Percentiles rank a stretch among this genome's conserved stretches.
Evolutionary conservation across 1,140 invertebrate species (phyloP).

Genomic region (Lordiphosa clarofinis): DNA sequence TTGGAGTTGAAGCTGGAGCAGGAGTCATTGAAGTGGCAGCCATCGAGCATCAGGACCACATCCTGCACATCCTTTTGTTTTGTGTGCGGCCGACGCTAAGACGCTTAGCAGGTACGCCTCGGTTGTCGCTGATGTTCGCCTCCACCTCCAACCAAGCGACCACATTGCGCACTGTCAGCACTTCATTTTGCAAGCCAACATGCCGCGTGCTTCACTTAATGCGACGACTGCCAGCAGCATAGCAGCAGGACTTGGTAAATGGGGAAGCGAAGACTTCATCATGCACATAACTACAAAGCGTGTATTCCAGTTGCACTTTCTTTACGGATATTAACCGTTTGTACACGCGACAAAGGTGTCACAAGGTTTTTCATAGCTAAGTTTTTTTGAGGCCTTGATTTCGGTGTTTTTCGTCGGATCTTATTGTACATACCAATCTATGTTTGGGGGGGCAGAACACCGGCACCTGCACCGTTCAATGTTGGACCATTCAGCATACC

Average conservation of each 20-base stretch:
- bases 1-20: constrained; percentile 5
- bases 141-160: neutral
- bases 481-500: too few relatives aligned
- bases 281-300: constrained; percentile 50
- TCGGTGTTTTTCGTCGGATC: too few relatives aligned
- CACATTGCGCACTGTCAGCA: constrained; percentile 67
- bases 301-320: constrained; percentile 34
- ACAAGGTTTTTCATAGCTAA: too few relatives aligned
- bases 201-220: constrained; percentile 74
- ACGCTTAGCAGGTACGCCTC: constrained; percentile 57
- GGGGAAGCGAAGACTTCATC: constrained; percentile 28
- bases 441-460: too few relatives aligned
- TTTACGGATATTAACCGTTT: constrained; percentile 15
- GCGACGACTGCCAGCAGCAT: constrained; percentile 46
- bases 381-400: too few relatives aligned
- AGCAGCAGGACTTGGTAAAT: constrained; percentile 5
- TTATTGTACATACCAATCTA: too few relatives aligned
- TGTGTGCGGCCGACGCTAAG: constrained; percentile 57
- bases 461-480: too few relatives aligned
- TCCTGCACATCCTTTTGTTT: constrained; percentile 56
- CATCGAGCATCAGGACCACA: constrained; percentile 32
- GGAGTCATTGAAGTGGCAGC: constrained; percentile 30
- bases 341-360: constrained; percentile 1
- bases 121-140: neutral
- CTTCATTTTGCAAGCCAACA: constrained; percentile 72